phyloP scores from a whole-genome alignment of 2,113 vertebrate genomes.

The Pithys albifrons region DNA sequence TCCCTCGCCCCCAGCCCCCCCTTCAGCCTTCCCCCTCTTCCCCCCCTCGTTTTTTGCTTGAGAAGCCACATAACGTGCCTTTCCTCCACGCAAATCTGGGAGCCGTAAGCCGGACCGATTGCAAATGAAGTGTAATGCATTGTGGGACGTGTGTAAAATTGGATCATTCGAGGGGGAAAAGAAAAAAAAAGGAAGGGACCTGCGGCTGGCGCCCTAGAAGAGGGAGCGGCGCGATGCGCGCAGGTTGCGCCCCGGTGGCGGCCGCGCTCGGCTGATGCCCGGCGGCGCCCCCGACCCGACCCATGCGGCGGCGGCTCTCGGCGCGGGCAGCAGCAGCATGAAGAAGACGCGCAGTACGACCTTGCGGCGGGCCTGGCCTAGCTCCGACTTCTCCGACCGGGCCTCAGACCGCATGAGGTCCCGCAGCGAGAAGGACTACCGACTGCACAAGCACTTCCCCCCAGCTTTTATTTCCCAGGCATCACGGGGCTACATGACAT shows the following conservation, averaged over 20 bases:
- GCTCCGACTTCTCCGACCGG: conserved; percentile 92
- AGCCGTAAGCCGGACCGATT: conserved; percentile 87
- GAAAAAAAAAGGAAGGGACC: conserved; percentile 68
- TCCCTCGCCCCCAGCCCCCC: conserved; percentile 72
- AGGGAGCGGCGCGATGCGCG: conserved; percentile 71
- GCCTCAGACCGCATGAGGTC: conserved; percentile 93
- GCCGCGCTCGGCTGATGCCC: conserved; percentile 67
- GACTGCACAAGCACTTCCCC: conserved; percentile 95
- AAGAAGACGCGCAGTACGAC: conserved; percentile 97
- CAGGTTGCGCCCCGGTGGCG: conserved; percentile 66
- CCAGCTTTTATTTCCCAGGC: conserved; percentile 91
- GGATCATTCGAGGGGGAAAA: conserved; percentile 73
- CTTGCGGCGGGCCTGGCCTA: conserved; percentile 95
- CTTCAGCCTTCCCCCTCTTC: conserved; percentile 7
- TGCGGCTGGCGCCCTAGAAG: conserved; percentile 71
- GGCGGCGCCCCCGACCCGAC: conserved; percentile 39
- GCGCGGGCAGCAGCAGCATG: conserved; percentile 87
- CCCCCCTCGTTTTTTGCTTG: conserved; percentile 64
- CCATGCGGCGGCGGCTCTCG: conserved; percentile 71
- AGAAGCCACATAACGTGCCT: conserved; percentile 87
- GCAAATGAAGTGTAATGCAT: conserved; percentile 97
- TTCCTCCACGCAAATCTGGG: conserved; percentile 90
- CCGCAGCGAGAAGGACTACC: conserved; percentile 98
- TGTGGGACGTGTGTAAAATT: conserved; percentile 82
- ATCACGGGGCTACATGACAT: conserved; percentile 92